Base-by-base conservation (phyloP, 2,113 vertebrate genomes). In the Seriola aureovittata region DNA sequence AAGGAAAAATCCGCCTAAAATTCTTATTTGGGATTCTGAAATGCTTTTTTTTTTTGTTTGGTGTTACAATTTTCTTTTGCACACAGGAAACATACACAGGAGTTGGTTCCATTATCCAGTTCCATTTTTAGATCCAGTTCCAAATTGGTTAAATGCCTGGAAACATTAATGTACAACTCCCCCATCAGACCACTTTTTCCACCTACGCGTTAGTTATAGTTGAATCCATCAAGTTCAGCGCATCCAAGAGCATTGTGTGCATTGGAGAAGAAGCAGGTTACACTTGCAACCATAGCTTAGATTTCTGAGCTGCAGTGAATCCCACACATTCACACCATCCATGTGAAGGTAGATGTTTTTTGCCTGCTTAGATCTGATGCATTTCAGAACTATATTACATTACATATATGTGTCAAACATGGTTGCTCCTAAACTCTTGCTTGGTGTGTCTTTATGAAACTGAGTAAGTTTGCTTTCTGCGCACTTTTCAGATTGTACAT, bases 391-490 rank as follows among this genome's bases (percentile, higher is more conserved):
- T 52, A 6, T 52, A 4, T 54, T n/a, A 38, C n/a, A 23, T 10
- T 3, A 14, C 60, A 63, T 5, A 14, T 0, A 8, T 8, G 63
- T 44, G 63, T 44, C 40, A 8, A 21, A 50, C 12, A 6, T n/a
- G 19, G 29, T 29, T 29, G 29, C 29, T 29, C 29, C 29, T 29
- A 29, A 29, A 29, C 29, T 36, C 23, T 50, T 19, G 8, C 8
- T 17, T 46, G 19, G 46, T 17, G 54, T 29, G 55, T n/a, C 23
- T 8, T 1, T 40, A 14, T n/a, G 48, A 78, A 78, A 63, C 10
- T 59, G 25, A 57, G 17, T 63, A n/a, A 25, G 16, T 44, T 64
- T 29, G 38, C 63, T 38, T 46, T 68, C 44, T 74, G 60, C 70
- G 52, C 72, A 44, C n/a, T 70, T 75, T 63, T 81, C 32, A 57